These are phyloP conservation scores for rat (Rattus norvegicus) DNA, from an alignment of 2,113 vertebrate genomes.

Conservation along the genomic window DNA sequence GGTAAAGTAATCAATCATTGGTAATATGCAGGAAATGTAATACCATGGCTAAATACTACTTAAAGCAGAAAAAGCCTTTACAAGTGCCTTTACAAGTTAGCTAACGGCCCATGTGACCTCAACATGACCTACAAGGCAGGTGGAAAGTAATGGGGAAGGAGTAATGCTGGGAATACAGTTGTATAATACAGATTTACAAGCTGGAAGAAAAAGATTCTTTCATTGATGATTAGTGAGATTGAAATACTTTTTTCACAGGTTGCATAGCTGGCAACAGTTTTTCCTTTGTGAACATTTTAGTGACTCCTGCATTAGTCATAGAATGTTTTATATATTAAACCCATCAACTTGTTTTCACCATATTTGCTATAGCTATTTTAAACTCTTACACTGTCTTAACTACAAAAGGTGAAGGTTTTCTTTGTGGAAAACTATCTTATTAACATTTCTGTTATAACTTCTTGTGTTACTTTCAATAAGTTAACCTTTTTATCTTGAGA, in stretches of 20 bases:
- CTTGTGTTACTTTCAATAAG: background rate
- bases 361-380: background rate
- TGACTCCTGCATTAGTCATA: background rate
- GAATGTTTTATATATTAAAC: background rate
- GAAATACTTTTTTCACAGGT: background rate
- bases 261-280: background rate
- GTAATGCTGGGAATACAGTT: background rate
- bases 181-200: background rate
- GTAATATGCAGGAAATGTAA: background rate
- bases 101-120: background rate
- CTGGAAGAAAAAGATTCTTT: background rate
- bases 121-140: background rate
- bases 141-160: background rate
- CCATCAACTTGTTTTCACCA: background rate
- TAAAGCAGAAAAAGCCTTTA: background rate
- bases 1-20: background rate
- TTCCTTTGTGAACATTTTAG: background rate
- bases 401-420: background rate
- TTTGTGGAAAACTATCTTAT: background rate
- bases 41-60: background rate
- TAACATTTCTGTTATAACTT: background rate
- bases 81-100: background rate
- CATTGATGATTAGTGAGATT: background rate
- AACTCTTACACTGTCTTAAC: background rate
- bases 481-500: background rate